Base-by-base conservation (phyloP, 1,140 invertebrate genomes). In the Nomia melanderi region DNA sequence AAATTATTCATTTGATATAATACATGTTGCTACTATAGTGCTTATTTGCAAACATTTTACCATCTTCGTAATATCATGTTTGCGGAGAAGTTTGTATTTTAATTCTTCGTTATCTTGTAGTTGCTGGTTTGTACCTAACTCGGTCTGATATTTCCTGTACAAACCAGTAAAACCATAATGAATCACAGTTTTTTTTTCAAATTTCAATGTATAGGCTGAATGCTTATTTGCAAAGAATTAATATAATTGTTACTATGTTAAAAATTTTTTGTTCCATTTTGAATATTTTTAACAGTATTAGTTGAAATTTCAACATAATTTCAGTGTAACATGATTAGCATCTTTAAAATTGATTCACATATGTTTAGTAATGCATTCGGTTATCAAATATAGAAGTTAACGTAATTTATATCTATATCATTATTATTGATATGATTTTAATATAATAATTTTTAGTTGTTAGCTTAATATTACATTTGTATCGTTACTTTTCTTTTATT, bases 71-170 rank as follows among this genome's bases (percentile, higher is more conserved):
- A 63, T 44, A 72, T 77, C 27, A 81, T 82, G 79, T 82, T 69
- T 77, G 78, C 20, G 20, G 74, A 67, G 70, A 23, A 76, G 79
- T 70, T 70, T 72, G 47, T 81, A 77, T 54, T 71, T 36, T 50
- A 25, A 44, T 81, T 25, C 23, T 53, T 25, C 80, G 71, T 81
- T 82, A 81, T 77, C 79, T 82, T 78, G 9, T 33, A 53, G 39
- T 47, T 39, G 56, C 23, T 69, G 20, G 20, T 44, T 5, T 44
- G 41, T 77, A 85, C 74, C 79, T 71, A 59, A 79, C 39, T 65
- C 39, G 33, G 64, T 53, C 83, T 41, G 66, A 56, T 82, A 82
- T 82, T 79, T 85, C 76, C 63, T 82, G 71, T 70, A 54, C 54
- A 36, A 79, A 82, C 67, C 53, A 57, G 72, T 63, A 70, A 78